Conservation (phyloP, 2,888 invertebrate genomes). For the Leucophora obtusa region DNA sequence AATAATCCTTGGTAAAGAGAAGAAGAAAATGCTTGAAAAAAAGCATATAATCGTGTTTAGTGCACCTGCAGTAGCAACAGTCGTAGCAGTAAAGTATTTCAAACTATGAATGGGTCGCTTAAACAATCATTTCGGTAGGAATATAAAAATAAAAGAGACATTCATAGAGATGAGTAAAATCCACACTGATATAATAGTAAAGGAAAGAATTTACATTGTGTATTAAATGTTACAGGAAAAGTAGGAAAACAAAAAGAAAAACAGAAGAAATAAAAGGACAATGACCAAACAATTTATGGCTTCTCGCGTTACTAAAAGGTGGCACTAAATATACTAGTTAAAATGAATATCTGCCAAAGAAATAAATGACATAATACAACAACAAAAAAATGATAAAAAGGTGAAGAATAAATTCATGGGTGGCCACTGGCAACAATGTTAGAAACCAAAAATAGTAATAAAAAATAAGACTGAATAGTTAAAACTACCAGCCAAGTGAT, state of each 20-base stretch:
- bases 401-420: conserved; percentile 48
- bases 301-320: conserved; percentile 63
- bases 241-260: conserved; percentile 21
- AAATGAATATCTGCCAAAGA: conserved; percentile 39
- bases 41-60: conserved; percentile 48
- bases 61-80: conserved; percentile 56
- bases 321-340: conserved; percentile 49
- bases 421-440: conserved; percentile 36
- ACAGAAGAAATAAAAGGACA: conserved; percentile 43
- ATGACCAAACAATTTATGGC: conserved; percentile 63
- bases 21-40: conserved; percentile 31
- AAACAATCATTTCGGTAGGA: conserved; percentile 43
- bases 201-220: conserved; percentile 37
- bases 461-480: conserved; percentile 38
- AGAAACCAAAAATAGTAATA: conserved; percentile 29
- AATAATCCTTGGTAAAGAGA: conserved; percentile 51
- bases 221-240: conserved; percentile 38
- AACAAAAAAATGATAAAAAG: conserved; percentile 14
- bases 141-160: background rate
- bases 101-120: conserved; percentile 59
- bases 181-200: conserved; percentile 20
- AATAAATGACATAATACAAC: conserved; percentile 51
- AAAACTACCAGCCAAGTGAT: conserved; percentile 32
- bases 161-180: background rate
- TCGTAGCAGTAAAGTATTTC: conserved; percentile 6